Percentiles rank a stretch among this genome's conserved stretches.
Evolutionary conservation across 2,113 vertebrate genomes (phyloP).

Genomic region (Cyanocitta stelleri): DNA sequence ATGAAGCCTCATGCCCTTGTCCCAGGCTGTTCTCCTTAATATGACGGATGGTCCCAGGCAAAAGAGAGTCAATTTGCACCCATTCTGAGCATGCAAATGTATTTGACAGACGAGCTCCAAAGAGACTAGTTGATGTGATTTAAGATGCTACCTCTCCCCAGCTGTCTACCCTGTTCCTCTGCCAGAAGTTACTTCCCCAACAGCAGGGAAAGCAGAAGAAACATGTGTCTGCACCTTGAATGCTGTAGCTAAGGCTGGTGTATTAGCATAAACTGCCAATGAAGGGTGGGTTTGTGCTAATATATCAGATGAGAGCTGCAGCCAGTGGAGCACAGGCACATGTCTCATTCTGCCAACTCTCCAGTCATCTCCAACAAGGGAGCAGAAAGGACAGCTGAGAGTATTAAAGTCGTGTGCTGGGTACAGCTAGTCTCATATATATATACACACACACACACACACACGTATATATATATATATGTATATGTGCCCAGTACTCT

Average conservation of each 20-base stretch:
- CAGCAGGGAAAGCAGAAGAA: constrained; percentile 46
- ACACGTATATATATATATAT: not conserved
- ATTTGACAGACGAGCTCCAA: constrained; percentile 28
- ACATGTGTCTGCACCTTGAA: not conserved
- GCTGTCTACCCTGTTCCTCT: constrained; percentile 31
- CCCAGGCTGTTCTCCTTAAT: not conserved
- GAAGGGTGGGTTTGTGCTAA: constrained; percentile 54
- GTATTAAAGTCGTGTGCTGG: not conserved
- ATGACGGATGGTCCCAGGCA: not conserved
- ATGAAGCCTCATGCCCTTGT: not conserved
- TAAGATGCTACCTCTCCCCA: constrained; percentile 34
- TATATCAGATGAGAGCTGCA: constrained; percentile 32
- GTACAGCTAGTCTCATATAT: not conserved
- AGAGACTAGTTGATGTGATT: constrained; percentile 28
- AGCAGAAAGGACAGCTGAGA: not conserved
- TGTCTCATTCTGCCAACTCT: constrained; percentile 31
- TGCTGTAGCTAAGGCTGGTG: not conserved
- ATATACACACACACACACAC: not conserved
- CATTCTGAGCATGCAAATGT: not conserved
- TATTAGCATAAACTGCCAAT: constrained; percentile 38
- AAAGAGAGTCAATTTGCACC: not conserved
- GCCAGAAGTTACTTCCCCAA: constrained; percentile 55
- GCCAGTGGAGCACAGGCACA: not conserved
- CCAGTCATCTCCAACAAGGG: not conserved
- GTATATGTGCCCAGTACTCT: not conserved